phyloP scores from a whole-genome alignment of 2,113 vertebrate species.

The Uropsilus gracilis region DNA sequence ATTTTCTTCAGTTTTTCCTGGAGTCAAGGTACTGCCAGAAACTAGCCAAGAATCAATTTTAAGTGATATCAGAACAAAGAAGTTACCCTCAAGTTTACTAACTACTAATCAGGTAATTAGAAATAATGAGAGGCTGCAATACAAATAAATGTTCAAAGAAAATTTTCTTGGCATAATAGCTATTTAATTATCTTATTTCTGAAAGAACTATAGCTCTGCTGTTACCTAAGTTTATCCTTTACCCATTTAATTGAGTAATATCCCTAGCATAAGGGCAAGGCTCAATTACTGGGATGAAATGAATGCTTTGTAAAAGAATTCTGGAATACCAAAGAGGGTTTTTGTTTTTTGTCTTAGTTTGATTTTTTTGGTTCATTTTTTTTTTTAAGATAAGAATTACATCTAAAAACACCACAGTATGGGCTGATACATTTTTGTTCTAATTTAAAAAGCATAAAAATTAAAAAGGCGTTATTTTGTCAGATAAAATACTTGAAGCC shows the following conservation, averaged over 20 bases:
- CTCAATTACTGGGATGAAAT: conserved; percentile 39
- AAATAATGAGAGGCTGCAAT: conserved; percentile 55
- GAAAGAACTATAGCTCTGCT: conserved; percentile 39
- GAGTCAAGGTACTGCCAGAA: not conserved
- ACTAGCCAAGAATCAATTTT: not conserved
- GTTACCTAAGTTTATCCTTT: conserved; percentile 29
- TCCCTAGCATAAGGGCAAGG: not conserved
- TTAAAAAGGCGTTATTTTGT: not conserved
- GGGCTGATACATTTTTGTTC: not conserved
- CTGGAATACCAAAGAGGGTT: not conserved
- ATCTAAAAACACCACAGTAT: not conserved
- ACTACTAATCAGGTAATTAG: conserved; percentile 57
- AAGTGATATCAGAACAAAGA: conserved; percentile 29
- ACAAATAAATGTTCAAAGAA: conserved; percentile 49
- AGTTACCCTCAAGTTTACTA: conserved; percentile 55
- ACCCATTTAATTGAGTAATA: conserved; percentile 9
- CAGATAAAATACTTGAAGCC: not conserved
- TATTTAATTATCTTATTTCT: conserved; percentile 65
- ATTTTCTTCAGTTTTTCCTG: conserved; percentile 28
- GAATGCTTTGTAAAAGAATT: conserved; percentile 54
- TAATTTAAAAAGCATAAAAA: conserved; percentile 35
- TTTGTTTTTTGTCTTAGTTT: not conserved
- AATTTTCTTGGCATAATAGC: conserved; percentile 34
- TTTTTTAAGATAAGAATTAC: conserved; percentile 56
- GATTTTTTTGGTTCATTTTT: not conserved